Conservation (phyloP, 2,113 vertebrate genomes). For the Azemiops feae region DNA sequence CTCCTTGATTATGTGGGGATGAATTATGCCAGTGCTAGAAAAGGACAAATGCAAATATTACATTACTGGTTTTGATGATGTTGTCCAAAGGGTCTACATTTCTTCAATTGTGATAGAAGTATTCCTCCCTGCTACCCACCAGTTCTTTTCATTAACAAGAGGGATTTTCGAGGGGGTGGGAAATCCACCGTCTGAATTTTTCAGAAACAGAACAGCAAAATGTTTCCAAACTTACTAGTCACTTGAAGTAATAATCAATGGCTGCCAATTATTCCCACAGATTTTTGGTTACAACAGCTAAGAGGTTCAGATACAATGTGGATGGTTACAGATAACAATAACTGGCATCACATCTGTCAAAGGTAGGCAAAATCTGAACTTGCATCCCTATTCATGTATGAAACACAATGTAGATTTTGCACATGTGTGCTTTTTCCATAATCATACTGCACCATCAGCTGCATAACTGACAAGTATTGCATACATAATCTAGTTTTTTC, state of each 20-base stretch:
- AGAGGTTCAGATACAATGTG: background rate
- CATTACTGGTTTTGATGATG: background rate
- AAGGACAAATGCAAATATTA: background rate
- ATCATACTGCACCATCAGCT: background rate
- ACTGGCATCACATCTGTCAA: background rate
- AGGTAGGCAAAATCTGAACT: background rate
- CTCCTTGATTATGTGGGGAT: background rate
- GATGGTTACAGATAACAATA: background rate
- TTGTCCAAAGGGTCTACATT: background rate
- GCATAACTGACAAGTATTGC: background rate
- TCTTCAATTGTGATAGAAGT: background rate
- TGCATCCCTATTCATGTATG: background rate
- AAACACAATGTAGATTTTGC: background rate
- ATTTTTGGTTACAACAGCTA: background rate
- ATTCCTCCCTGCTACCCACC: background rate
- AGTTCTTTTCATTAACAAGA: slow-evolving; percentile 1
- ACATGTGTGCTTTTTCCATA: background rate
- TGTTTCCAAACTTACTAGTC: background rate
- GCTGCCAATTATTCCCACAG: background rate
- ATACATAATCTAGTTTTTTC: background rate
- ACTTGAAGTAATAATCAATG: background rate
- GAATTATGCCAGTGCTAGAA: background rate
- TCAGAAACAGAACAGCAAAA: background rate
- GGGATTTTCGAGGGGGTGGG: background rate
- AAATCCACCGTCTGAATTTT: background rate